Percentiles rank a stretch among this genome's conserved stretches.
These are phyloP conservation scores for Drosophila novamexicana DNA, from an alignment of 1,140 invertebrate genomes.

Conservation along the genomic window DNA sequence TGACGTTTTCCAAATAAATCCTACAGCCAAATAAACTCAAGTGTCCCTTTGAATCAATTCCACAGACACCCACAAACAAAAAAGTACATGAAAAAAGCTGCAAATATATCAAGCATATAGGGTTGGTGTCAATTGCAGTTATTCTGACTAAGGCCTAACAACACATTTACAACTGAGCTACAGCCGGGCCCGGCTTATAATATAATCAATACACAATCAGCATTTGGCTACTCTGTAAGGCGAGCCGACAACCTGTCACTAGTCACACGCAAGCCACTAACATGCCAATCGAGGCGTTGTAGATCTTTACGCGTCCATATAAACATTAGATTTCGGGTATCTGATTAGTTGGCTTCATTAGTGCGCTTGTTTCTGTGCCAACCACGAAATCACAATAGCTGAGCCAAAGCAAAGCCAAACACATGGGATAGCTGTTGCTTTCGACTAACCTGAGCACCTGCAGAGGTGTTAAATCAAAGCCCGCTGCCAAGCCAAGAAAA, in stretches of 20 bases:
- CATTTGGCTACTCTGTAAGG: neutral
- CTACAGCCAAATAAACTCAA: constrained; percentile 12
- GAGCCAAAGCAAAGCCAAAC: constrained; percentile 6
- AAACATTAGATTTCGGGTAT: neutral
- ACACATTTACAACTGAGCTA: neutral
- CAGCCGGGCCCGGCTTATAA: neutral
- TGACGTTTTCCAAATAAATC: constrained; percentile 26
- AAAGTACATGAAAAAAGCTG: neutral
- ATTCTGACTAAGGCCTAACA: neutral
- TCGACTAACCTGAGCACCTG: constrained; percentile 37
- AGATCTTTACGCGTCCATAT: neutral
- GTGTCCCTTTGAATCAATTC: constrained; percentile 34
- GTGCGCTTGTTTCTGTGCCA: constrained; percentile 29
- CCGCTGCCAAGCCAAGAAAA: constrained; percentile 37
- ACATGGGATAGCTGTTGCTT: neutral
- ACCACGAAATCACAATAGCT: constrained; percentile 58
- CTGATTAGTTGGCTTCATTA: constrained; percentile 3
- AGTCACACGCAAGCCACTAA: neutral
- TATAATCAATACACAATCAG: neutral
- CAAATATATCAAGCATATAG: neutral
- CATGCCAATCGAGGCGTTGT: neutral
- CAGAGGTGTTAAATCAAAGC: constrained; percentile 74
- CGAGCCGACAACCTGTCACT: neutral
- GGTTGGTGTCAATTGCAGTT: constrained; percentile 4
- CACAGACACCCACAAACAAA: neutral